Evolutionary conservation across 2,888 invertebrate genomes (phyloP).

Genomic region (Galerucella calmariensis): DNA sequence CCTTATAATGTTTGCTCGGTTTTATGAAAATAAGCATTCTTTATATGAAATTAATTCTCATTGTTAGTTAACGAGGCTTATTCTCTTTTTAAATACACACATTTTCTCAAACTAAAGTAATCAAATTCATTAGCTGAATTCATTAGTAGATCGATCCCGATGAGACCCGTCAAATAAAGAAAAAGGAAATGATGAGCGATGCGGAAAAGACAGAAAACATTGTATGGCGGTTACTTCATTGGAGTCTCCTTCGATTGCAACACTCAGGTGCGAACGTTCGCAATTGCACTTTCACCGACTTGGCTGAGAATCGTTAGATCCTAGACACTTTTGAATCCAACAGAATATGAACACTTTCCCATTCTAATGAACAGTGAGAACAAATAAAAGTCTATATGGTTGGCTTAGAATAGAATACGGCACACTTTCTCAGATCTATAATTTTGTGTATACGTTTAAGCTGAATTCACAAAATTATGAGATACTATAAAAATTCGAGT

Average conservation of each 20-base stretch:
- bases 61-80: not conserved
- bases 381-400: not conserved
- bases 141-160: constrained; percentile 39
- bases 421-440: too few relatives aligned
- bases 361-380: not conserved
- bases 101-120: not conserved
- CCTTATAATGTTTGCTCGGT: too few relatives aligned
- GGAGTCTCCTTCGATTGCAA: constrained; percentile 55
- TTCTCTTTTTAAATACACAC: not conserved
- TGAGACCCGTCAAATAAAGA: constrained; percentile 39
- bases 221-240: constrained; percentile 60
- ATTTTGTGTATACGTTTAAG: too few relatives aligned
- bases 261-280: constrained; percentile 50
- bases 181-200: constrained; percentile 15
- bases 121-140: constrained; percentile 1
- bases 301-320: not conserved
- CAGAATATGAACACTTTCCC: not conserved
- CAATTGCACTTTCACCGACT: constrained; percentile 44
- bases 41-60: not conserved
- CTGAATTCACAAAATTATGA: too few relatives aligned
- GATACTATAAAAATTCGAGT: too few relatives aligned
- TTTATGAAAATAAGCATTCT: not conserved
- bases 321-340: not conserved
- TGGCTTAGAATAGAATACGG: not conserved
- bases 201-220: constrained; percentile 47